A percentile compares a stretch with the other conserved stretches of the same genome.
phyloP scores from a whole-genome alignment of 2,888 invertebrate species.

The Sisyra nigra region DNA sequence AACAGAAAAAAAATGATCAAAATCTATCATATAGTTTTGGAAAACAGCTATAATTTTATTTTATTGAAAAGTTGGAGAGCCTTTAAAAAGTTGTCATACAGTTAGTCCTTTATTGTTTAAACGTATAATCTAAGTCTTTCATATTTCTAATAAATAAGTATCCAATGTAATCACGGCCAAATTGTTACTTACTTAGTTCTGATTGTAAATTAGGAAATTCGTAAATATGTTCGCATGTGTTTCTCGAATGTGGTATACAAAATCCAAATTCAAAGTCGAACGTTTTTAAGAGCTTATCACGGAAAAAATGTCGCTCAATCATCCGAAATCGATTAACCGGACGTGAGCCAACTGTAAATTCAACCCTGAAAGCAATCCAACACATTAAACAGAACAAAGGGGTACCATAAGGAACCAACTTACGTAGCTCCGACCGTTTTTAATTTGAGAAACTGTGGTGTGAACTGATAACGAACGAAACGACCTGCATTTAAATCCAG shows the following conservation, averaged over 20 bases:
- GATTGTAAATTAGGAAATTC: constrained; percentile 85
- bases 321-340: constrained; percentile 93
- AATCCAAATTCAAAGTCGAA: constrained; percentile 99
- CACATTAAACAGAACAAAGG: neutral
- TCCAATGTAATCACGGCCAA: too few species aligned
- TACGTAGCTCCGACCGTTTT: constrained; percentile 97
- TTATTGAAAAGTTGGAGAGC: too few species aligned
- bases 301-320: constrained; percentile 95
- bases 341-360: constrained; percentile 86
- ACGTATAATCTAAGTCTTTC: too few species aligned
- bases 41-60: too few species aligned
- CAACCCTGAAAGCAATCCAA: constrained; percentile 49
- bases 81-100: too few species aligned
- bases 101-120: too few species aligned
- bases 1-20: too few species aligned
- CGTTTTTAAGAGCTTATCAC: constrained; percentile 83
- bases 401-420: constrained; percentile 26
- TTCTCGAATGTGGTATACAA: constrained; percentile 94
- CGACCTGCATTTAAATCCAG: constrained; percentile 81
- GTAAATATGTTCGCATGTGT: constrained; percentile 98
- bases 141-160: too few species aligned
- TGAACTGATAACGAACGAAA: constrained; percentile 97
- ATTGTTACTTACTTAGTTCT: constrained; percentile 70
- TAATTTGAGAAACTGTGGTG: constrained; percentile 90
- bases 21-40: too few species aligned